A percentile compares a stretch with the other conserved stretches of the same genome.
Evolutionary conservation across 2,888 invertebrate genomes (phyloP).

Genomic region (Ornithoptera priamus): DNA sequence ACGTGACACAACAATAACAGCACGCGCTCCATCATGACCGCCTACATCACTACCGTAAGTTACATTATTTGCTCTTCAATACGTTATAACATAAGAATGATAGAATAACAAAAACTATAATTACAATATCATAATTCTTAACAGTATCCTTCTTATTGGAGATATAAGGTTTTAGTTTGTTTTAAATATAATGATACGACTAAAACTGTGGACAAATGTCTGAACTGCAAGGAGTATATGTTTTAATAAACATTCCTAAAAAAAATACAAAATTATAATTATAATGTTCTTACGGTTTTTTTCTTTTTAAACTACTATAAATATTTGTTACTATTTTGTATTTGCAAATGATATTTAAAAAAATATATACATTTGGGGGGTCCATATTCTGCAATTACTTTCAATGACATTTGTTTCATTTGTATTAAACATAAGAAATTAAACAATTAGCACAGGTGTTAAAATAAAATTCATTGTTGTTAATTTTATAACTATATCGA

Average conservation of each 20-base stretch:
- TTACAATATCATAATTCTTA: neutral
- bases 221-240: too few relatives aligned
- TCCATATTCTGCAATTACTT: neutral
- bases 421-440: neutral
- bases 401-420: neutral
- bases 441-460: neutral
- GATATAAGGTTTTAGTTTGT: too few relatives aligned
- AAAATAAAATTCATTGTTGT: neutral
- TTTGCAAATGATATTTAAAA: too few relatives aligned
- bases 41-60: conserved; percentile 71
- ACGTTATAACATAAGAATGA: neutral
- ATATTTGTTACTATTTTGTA: too few relatives aligned
- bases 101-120: neutral
- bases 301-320: too few relatives aligned
- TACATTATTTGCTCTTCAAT: conserved; percentile 14
- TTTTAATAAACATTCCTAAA: too few relatives aligned
- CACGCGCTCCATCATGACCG: conserved; percentile 50
- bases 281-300: too few relatives aligned
- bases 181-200: too few relatives aligned
- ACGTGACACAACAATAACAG: neutral
- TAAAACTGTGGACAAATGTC: too few relatives aligned
- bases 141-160: too few relatives aligned
- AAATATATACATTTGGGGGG: too few relatives aligned
- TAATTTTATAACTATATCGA: neutral
- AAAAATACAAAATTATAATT: too few relatives aligned